Percentiles rank a stretch among this genome's conserved stretches.
Evolutionary conservation across 2,888 invertebrate genomes (phyloP).

Genomic region (Noctua comes): DNA sequence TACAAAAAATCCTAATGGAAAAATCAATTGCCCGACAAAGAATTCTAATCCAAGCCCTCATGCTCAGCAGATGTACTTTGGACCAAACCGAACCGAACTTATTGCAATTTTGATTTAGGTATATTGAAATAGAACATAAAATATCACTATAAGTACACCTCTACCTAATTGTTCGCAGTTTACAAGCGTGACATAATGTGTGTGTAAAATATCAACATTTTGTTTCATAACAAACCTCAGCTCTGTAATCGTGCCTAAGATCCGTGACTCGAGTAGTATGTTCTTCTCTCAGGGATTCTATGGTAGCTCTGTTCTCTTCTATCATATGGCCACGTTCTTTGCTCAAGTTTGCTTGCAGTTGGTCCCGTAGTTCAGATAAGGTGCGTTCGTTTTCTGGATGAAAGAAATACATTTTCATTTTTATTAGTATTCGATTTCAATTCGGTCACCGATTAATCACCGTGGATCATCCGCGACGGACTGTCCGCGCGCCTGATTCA

Average conservation of each 20-base stretch:
- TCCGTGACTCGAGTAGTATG: slow-evolving; percentile 91
- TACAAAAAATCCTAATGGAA: not conserved
- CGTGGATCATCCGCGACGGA: not conserved
- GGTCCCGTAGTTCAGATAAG: slow-evolving; percentile 81
- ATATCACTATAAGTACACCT: not conserved
- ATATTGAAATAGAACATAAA: not conserved
- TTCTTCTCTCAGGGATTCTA: slow-evolving; percentile 90
- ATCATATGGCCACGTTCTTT: slow-evolving; percentile 87
- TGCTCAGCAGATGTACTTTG: too few relatives aligned
- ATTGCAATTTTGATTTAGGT: not conserved
- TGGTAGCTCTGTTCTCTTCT: slow-evolving; percentile 88
- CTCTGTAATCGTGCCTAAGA: slow-evolving; percentile 91
- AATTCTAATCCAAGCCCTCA: too few relatives aligned
- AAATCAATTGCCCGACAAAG: too few relatives aligned
- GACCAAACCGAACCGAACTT: not conserved
- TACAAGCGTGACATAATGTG: not conserved
- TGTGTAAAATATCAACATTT: not conserved
- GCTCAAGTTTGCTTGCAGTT: slow-evolving; percentile 84
- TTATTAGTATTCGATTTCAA: not conserved
- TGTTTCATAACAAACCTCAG: slow-evolving; percentile 87
- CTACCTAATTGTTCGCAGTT: not conserved
- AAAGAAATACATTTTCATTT: not conserved
- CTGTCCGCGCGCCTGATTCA: too few relatives aligned
- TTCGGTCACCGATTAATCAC: not conserved
- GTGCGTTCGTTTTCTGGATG: slow-evolving; percentile 83